Conservation (phyloP, 2,888 invertebrate species). For the Pterostichus niger region DNA sequence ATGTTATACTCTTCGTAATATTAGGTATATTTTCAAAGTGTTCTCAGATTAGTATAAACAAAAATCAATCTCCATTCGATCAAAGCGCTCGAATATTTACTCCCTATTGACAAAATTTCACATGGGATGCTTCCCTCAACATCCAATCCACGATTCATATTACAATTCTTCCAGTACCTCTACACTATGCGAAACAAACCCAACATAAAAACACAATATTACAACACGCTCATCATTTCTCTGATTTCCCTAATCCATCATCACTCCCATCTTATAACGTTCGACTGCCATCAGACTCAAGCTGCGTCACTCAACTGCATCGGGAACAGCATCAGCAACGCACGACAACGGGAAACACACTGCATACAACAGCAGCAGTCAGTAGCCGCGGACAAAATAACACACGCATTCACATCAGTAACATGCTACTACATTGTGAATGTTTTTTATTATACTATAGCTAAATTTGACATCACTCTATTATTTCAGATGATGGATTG, state of each 20-base stretch:
- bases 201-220: conserved; percentile 20
- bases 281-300: neutral
- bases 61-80: too few species aligned
- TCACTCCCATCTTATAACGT: conserved; percentile 47
- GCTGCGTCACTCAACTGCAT: conserved; percentile 29
- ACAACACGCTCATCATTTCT: conserved; percentile 32
- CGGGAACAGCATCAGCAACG: neutral
- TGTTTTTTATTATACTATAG: conserved; percentile 58
- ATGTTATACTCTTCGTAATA: too few species aligned
- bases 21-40: too few species aligned
- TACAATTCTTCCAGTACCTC: too few species aligned
- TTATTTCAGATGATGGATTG: conserved; percentile 65
- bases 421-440: conserved; percentile 36
- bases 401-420: conserved; percentile 39
- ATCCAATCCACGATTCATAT: too few species aligned
- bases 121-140: too few species aligned
- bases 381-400: conserved; percentile 2
- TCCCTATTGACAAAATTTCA: too few species aligned
- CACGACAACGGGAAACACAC: neutral
- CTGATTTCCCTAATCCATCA: conserved; percentile 51
- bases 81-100: too few species aligned
- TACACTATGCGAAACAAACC: neutral
- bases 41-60: too few species aligned
- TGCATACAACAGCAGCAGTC: too few species aligned
- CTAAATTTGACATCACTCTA: conserved; percentile 65